A percentile compares a stretch with the other conserved stretches of the same genome.
phyloP scores from a whole-genome alignment of 2,888 invertebrate species.

The Drosophila diplacantha region DNA sequence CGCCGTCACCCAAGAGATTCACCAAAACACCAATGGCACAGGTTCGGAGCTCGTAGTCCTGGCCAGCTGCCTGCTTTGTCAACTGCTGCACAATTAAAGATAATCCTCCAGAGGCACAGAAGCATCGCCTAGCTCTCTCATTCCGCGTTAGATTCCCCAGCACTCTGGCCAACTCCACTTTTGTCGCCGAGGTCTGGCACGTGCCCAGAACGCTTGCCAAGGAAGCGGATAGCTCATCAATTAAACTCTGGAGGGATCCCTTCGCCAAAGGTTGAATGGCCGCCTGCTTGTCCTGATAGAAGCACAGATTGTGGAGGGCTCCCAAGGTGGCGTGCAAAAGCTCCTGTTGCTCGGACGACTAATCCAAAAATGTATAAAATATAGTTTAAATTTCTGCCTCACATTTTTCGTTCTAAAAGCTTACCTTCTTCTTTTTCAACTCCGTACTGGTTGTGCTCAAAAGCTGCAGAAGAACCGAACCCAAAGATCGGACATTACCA shows the following conservation, averaged over 20 bases:
- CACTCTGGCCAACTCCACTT: constrained; percentile 86
- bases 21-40: constrained; percentile 90
- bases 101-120: constrained; percentile 84
- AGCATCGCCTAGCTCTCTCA: constrained; percentile 81
- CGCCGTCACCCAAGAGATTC: constrained; percentile 84
- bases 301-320: constrained; percentile 91
- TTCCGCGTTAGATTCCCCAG: constrained; percentile 90
- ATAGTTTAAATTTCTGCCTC: not conserved
- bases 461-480: constrained; percentile 77
- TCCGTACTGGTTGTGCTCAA: constrained; percentile 50
- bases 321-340: constrained; percentile 87
- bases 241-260: constrained; percentile 72
- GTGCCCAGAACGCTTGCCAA: constrained; percentile 67
- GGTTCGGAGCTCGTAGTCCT: constrained; percentile 84
- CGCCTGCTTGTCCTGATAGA: constrained; percentile 81
- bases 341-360: constrained; percentile 82
- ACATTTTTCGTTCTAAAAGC: not conserved
- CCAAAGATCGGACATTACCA: constrained; percentile 77
- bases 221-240: constrained; percentile 68
- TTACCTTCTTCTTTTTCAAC: constrained; percentile 42
- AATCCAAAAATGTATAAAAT: not conserved
- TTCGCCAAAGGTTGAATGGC: constrained; percentile 54
- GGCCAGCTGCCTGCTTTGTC: constrained; percentile 60
- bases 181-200: constrained; percentile 75
- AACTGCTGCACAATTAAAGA: constrained; percentile 78